These are phyloP conservation scores for Nephrotoma appendiculata DNA, from an alignment of 2,888 invertebrate genomes.

Conservation along the genomic window DNA sequence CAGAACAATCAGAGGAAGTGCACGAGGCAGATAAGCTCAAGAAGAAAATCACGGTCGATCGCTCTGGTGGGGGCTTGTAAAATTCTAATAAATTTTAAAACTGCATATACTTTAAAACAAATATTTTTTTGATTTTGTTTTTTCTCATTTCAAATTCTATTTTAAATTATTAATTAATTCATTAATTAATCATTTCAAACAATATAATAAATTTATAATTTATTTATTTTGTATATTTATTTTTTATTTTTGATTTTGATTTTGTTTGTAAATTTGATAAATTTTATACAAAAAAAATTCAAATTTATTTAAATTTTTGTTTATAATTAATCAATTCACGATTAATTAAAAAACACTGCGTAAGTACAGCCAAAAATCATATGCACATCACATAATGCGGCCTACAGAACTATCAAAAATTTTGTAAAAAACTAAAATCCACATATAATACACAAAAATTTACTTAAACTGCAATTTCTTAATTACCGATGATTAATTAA, in stretches of 20 bases:
- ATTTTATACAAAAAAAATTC: not conserved
- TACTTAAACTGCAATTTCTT: not conserved
- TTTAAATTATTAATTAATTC: not conserved
- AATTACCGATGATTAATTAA: not conserved
- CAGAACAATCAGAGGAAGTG: slow-evolving; percentile 77
- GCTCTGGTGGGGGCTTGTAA: slow-evolving; percentile 92
- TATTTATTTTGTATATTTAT: not conserved
- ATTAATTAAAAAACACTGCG: not conserved
- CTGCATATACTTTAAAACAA: not conserved
- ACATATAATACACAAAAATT: not conserved
- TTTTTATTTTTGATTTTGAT: not conserved
- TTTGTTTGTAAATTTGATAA: not conserved
- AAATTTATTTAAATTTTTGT: not conserved
- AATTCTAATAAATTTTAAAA: slow-evolving; percentile 5
- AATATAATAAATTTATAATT: not conserved
- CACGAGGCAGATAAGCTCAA: slow-evolving; percentile 61
- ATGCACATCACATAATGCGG: not conserved
- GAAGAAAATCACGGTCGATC: slow-evolving; percentile 75
- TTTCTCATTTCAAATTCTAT: not conserved
- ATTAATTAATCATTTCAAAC: not conserved
- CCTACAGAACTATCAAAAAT: not conserved
- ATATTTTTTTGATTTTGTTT: not conserved
- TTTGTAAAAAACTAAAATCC: not conserved
- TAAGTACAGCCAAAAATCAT: no score
- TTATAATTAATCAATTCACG: not conserved